phyloP scores from a whole-genome alignment of 2,888 invertebrate genomes.

The Philopedon plagiatum region DNA sequence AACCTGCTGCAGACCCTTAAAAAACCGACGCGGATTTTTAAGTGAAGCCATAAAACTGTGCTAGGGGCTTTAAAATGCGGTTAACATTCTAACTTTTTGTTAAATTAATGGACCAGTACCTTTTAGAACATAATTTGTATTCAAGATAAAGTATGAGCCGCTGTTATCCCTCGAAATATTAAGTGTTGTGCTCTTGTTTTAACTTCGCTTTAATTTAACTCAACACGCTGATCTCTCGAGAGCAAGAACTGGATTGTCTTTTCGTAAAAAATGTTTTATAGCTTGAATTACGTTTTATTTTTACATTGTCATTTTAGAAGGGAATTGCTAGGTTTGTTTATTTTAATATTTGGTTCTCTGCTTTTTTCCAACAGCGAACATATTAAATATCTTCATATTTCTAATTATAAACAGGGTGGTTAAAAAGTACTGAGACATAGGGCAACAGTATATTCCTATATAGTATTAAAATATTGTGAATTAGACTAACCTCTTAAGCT shows the following conservation, averaged over 20 bases:
- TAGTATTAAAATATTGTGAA: too few species aligned
- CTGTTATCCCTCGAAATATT: slow-evolving; percentile 50
- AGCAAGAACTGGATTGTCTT: neutral
- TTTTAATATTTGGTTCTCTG: too few species aligned
- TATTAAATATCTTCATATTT: too few species aligned
- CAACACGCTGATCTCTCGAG: slow-evolving; percentile 38
- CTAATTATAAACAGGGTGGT: too few species aligned
- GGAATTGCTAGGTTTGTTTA: too few species aligned
- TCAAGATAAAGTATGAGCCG: slow-evolving; percentile 53
- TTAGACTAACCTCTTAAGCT: too few species aligned
- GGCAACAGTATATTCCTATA: too few species aligned
- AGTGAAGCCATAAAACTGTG: slow-evolving; percentile 47
- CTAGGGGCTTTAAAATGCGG: slow-evolving; percentile 47
- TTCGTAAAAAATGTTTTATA: too few species aligned
- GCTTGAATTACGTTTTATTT: too few species aligned
- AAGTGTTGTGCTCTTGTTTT: slow-evolving; percentile 50
- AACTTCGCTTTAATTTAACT: slow-evolving; percentile 43
- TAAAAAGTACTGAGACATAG: too few species aligned
- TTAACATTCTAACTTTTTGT: slow-evolving; percentile 60
- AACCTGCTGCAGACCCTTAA: slow-evolving; percentile 50
- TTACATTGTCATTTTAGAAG: too few species aligned
- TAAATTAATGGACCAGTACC: slow-evolving; percentile 60
- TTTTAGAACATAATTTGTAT: slow-evolving; percentile 58
- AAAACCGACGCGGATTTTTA: slow-evolving; percentile 51
- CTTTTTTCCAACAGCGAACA: too few species aligned